Percentiles rank a stretch among this genome's conserved stretches.
Conservation (phyloP, 2,113 vertebrate genomes). For the Progne subis region DNA sequence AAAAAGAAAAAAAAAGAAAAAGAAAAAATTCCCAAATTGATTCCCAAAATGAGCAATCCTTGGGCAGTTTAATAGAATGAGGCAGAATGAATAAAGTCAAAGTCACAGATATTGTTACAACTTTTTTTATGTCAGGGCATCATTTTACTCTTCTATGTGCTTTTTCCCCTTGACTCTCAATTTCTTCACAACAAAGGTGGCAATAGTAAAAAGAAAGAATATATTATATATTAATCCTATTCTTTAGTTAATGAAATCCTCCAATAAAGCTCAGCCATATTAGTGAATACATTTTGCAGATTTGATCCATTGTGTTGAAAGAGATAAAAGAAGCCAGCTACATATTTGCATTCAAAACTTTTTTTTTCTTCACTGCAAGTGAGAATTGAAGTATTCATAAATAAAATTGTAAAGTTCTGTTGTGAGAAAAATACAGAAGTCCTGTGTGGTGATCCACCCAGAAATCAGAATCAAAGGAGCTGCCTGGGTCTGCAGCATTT, state of each 20-base stretch:
- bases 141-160: background rate
- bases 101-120: background rate
- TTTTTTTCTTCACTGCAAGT: background rate
- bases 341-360: background rate
- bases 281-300: rapidly evolving
- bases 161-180: background rate
- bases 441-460: background rate
- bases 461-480: background rate
- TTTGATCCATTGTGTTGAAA: background rate
- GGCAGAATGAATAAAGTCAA: background rate
- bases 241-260: background rate
- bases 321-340: rapidly evolving
- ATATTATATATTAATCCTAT: background rate
- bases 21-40: too few species aligned
- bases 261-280: background rate
- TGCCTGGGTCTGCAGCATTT: background rate
- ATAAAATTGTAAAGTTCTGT: background rate
- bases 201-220: background rate
- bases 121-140: background rate
- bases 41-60: background rate
- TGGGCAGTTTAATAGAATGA: background rate
- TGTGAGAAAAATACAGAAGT: background rate
- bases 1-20: too few species aligned
- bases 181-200: background rate
- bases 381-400: background rate